Base-by-base conservation (phyloP, 2,888 invertebrate species). In the Andrena hattorfiana region DNA sequence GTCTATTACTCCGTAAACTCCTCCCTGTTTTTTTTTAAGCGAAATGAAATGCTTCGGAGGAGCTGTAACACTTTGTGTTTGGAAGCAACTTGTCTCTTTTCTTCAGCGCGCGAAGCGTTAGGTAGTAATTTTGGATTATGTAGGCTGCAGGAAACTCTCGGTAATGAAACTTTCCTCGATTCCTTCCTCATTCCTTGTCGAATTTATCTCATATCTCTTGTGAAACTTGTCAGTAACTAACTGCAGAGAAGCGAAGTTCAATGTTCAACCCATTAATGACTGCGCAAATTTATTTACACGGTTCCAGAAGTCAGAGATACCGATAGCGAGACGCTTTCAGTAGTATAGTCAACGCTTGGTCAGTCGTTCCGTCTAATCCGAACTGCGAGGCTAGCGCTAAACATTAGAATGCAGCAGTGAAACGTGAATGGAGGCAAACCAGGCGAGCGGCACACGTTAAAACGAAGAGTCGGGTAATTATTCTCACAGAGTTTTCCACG, bases 401-500 rank as follows among this genome's bases (percentile, higher is more conserved):
- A 16, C n/a, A 35, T n/a, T 62, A 30, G 49, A 63, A 54, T 20
- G 23, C 26, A 54, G 8, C 30, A 54, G 20, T 13, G 54, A 20
- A 51, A 32, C 6, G 49, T 32, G 23, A 62, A 62, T 32, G 32
- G 20, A 32, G 16, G 30, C 51, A 1, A 56, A 10, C 26, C 23
- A 56, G 56, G 56, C 13, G 56, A 20, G 56, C 26, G 23, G 56
- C 26, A 42, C 16, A 4, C 63, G 56, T 16, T 69, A 51, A 74
- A 79, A 20, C 48, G 70, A 35, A 8, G 8, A 28, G 51, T 26
- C 28, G n/a, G 70, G 66, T 48, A 70, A 80, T 74, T 70, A 80
- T 82, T 70, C 74, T 62, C 28, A 60, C 32, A 30, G 42, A 56
- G 69, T 54, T 59, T 35, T 64, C 60, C 35, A 48, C 8, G 54